Evolutionary conservation across 2,113 vertebrate genomes (phyloP).

Genomic region (Lampris megalopsis): DNA sequence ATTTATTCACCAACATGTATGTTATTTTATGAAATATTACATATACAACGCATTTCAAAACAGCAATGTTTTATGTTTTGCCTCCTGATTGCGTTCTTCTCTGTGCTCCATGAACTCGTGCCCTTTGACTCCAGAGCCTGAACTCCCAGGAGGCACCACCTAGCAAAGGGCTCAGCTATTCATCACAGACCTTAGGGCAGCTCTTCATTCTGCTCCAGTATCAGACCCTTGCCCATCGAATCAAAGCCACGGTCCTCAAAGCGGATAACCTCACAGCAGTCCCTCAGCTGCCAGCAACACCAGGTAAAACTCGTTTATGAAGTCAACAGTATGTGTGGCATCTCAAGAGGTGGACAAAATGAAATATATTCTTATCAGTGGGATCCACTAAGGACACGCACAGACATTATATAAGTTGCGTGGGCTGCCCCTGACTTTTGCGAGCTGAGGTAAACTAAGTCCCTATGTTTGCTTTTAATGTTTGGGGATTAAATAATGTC

Average conservation of each 20-base stretch:
- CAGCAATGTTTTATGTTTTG: not conserved
- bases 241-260: constrained; percentile 81
- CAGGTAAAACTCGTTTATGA: constrained; percentile 66
- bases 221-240: constrained; percentile 68
- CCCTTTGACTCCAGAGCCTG: constrained; percentile 59
- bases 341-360: too few relatives aligned
- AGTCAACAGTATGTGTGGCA: not conserved
- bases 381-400: constrained; percentile 11
- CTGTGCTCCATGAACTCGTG: constrained; percentile 39
- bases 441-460: constrained; percentile 68
- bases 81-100: constrained; percentile 19
- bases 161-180: not conserved
- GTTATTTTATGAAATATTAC: not conserved
- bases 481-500: constrained; percentile 78
- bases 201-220: constrained; percentile 82
- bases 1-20: too few relatives aligned
- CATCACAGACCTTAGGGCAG: constrained; percentile 54
- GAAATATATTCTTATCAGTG: too few relatives aligned
- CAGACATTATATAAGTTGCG: constrained; percentile 30
- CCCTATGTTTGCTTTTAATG: constrained; percentile 81
- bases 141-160: constrained; percentile 32
- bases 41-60: not conserved
- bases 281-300: not conserved
- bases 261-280: constrained; percentile 71
- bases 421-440: constrained; percentile 41